Evolutionary conservation across 2,113 vertebrate genomes (phyloP), one percentile per base, ranked within the genome.

Genomic region (Petromus typicus): DNA sequence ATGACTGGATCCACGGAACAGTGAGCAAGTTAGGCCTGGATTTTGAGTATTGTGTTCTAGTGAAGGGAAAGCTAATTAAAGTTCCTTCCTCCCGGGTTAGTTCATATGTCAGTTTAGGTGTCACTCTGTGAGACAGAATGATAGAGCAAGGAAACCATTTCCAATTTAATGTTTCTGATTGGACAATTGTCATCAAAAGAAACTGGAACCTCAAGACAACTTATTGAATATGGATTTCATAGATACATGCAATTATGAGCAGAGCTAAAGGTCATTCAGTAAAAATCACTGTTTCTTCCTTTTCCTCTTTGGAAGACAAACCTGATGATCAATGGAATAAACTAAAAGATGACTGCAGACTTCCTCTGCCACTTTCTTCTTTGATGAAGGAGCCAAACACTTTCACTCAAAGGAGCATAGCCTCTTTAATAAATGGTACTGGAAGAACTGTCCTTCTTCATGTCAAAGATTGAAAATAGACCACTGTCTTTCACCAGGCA

Each of bases 141-240:
- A 67, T 48, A 59, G 22, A 76, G 18, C 45, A 85, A 66, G 80
- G 54, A 79, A 63, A 83, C 1, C 7, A 23, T 64, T 86, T 14
- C 27, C 5, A 57, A 4, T 80, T 82, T 89, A 56, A 51, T 91
- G 25, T 59, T 90, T 93, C 81, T 91, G 45, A 27, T 57, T 79
- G 75, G 37, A 89, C 91, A 73, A 69, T 40, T 91, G 79, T 14
- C 56, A 90, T 92, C 64, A 67, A 84, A 89, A 92, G 40, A 23
- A 93, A 76, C 7, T n/a, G n/a, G 84, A 81, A 91, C 43, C 17
- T 71, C 59, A 69, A 40, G 0, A 12, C 0, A 25, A n/a, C 7
- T 69, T 82, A 92, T 63, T 66, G 34, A 86, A 18, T 18, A 16
- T 18, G n/a, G 4, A 9, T 86, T 73, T 91, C n/a, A 71, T 59